Evolutionary conservation across 2,113 vertebrate genomes (phyloP).

Genomic region (Halcyon malimbica): DNA sequence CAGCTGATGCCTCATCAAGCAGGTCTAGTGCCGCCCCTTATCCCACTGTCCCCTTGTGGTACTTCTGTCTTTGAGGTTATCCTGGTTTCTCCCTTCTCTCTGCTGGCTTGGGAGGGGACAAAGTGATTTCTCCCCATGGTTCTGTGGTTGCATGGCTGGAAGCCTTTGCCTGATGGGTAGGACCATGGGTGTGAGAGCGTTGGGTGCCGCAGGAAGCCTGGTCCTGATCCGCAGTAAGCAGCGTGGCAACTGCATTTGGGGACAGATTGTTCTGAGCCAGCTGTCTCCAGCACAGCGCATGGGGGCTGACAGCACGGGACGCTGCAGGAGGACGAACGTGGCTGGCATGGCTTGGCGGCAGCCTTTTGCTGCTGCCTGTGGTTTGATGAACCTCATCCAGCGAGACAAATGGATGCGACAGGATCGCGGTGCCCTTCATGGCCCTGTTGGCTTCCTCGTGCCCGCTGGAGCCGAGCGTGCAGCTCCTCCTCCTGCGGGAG

Average conservation of each 20-base stretch:
- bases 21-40: accelerated
- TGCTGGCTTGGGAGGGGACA: neutral
- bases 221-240: neutral
- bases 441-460: neutral
- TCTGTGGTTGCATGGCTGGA: neutral
- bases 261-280: neutral
- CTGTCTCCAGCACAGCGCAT: accelerated
- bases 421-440: neutral
- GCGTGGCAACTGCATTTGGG: accelerated
- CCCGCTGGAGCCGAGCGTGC: neutral
- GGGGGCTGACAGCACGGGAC: neutral
- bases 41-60: accelerated
- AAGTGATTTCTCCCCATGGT: neutral
- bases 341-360: neutral
- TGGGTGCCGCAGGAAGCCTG: neutral
- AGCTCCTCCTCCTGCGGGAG: neutral
- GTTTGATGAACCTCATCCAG: neutral
- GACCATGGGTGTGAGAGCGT: neutral
- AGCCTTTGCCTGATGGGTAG: neutral
- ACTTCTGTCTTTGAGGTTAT: neutral
- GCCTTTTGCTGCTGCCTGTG: neutral
- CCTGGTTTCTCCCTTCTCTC: neutral
- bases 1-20: neutral
- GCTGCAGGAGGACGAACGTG: neutral
- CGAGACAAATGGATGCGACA: neutral